Conservation (phyloP, 1,140 invertebrate genomes). For the Drosophila subpulchrella region DNA sequence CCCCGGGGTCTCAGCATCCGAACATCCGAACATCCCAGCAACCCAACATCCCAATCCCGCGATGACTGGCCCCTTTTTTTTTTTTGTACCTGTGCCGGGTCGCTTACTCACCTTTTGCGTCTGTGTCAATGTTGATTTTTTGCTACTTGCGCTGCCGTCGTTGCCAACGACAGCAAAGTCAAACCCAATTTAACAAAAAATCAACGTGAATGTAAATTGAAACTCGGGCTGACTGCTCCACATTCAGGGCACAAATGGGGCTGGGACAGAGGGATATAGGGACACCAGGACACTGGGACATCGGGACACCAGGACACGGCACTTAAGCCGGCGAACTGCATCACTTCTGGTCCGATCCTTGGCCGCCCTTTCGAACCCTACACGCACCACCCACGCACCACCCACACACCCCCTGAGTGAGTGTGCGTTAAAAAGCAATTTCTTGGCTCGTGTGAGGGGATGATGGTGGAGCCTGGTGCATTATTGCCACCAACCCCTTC, state of each 20-base stretch:
- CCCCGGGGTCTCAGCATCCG: not conserved
- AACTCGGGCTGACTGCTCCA: slow-evolving; percentile 47
- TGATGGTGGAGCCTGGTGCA: slow-evolving; percentile 4
- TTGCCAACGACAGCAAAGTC: slow-evolving; percentile 63
- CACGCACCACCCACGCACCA: not conserved
- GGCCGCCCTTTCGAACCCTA: not conserved
- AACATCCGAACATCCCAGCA: not conserved
- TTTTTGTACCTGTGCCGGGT: not conserved
- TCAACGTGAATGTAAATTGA: slow-evolving; percentile 80
- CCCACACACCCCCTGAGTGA: slow-evolving; percentile 7
- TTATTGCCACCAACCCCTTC: slow-evolving; percentile 19
- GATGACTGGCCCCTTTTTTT: not conserved
- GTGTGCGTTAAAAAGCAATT: slow-evolving; percentile 76
- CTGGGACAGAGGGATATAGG: not conserved
- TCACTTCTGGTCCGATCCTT: slow-evolving; percentile 25
- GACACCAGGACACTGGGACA: slow-evolving; percentile 13
- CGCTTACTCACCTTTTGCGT: slow-evolving; percentile 48
- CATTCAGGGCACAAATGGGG: not conserved
- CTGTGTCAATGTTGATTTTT: slow-evolving; percentile 74
- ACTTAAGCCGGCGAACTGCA: slow-evolving; percentile 43
- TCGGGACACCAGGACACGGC: slow-evolving; percentile 25
- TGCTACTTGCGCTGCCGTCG: slow-evolving; percentile 43
- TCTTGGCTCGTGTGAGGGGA: slow-evolving; percentile 45
- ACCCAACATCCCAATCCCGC: not conserved
- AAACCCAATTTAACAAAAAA: slow-evolving; percentile 81